These are phyloP conservation scores for Cochlearius cochlearius DNA, from an alignment of 2,113 vertebrate species.

Conservation along the genomic window DNA sequence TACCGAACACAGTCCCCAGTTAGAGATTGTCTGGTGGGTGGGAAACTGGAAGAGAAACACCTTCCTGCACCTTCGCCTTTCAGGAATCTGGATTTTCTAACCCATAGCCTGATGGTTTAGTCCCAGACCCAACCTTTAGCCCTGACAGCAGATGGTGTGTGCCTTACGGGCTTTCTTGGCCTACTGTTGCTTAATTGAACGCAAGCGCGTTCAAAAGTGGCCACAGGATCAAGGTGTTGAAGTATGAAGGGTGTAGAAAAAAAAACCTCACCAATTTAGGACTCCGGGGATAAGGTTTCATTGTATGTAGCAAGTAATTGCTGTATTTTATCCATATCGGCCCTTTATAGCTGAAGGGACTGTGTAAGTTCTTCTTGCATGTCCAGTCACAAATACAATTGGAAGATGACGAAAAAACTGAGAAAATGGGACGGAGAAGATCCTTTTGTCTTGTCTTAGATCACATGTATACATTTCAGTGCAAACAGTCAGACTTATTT, in stretches of 20 bases:
- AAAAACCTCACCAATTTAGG: not conserved
- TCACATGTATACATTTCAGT: not conserved
- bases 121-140: not conserved
- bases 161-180: not conserved
- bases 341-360: not conserved
- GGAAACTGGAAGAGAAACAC: not conserved
- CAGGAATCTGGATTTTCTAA: not conserved
- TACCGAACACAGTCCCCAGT: not conserved
- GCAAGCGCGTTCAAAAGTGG: not conserved
- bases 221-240: not conserved
- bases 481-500: not conserved
- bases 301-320: not conserved
- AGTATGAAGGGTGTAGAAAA: not conserved
- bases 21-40: not conserved
- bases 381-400: not conserved
- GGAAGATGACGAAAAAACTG: not conserved
- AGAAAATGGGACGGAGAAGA: not conserved
- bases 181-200: not conserved
- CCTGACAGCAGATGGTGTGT: not conserved
- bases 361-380: not conserved
- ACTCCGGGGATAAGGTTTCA: not conserved
- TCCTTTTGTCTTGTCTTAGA: not conserved
- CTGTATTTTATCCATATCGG: not conserved
- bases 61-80: not conserved
- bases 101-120: not conserved